Conservation (phyloP, 2,797 vertebrate genomes). For the Hoplostethus atlanticus region DNA sequence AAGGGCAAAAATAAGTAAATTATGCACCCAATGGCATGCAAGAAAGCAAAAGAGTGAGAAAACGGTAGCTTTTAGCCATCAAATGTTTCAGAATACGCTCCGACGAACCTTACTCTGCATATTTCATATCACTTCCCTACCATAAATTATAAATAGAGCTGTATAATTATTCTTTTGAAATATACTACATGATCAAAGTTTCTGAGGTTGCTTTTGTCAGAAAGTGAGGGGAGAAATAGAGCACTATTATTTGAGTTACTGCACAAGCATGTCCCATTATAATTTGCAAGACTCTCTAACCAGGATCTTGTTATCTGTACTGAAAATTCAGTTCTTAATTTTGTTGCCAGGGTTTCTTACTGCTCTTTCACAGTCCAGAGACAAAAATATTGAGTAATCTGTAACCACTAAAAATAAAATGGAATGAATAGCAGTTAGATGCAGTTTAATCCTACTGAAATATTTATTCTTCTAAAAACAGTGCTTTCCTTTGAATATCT, state of each 20-base stretch:
- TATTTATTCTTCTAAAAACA: slow-evolving; percentile 53
- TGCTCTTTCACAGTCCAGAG: slow-evolving; percentile 18
- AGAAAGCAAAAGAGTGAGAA: slow-evolving; percentile 26
- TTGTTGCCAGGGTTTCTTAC: slow-evolving; percentile 36
- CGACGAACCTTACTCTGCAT: slow-evolving; percentile 35
- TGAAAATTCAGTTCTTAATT: slow-evolving; percentile 55
- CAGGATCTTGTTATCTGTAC: slow-evolving; percentile 52
- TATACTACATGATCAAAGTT: slow-evolving; percentile 69
- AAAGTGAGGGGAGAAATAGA: slow-evolving; percentile 27
- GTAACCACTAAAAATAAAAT: slow-evolving; percentile 54
- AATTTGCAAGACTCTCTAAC: slow-evolving; percentile 59
- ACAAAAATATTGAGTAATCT: slow-evolving; percentile 44
- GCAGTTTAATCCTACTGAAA: slow-evolving; percentile 73
- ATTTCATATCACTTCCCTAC: slow-evolving; percentile 32
- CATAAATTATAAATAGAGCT: slow-evolving; percentile 56
- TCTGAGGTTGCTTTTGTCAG: slow-evolving; percentile 40
- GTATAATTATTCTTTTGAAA: slow-evolving; percentile 62
- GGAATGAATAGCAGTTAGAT: slow-evolving; percentile 67
- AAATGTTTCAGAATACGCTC: slow-evolving; percentile 20
- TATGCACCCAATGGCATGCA: slow-evolving; percentile 1
- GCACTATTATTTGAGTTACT: slow-evolving; percentile 65
- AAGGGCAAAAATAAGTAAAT: slow-evolving; percentile 6
- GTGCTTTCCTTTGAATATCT: slow-evolving; percentile 51
- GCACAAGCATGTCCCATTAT: slow-evolving; percentile 59
- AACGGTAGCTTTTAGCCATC: background rate